Evolutionary conservation across 2,797 vertebrate genomes (phyloP), one percentile per base, ranked within the genome.

Genomic region (Gallinago nigripennis): DNA sequence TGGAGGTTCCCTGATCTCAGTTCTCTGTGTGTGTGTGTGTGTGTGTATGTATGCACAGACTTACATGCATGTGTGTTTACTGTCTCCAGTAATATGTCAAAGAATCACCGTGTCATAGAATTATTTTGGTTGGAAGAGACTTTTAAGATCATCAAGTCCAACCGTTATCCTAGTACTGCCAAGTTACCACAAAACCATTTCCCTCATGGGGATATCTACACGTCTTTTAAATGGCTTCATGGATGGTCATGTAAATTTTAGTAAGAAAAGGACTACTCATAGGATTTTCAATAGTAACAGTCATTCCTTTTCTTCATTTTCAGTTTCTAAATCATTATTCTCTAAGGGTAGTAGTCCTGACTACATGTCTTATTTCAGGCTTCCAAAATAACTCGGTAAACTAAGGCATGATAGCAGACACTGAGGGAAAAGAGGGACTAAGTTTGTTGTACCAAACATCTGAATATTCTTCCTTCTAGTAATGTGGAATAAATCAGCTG

Each of bases 21-120:
- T 8, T 83, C 3, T 51, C 0, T 11, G 5, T 43, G 11, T 25
- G 5, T n/a, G 8, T 24, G 7, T 43, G 28, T 33, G 21, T 43
- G 20, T 24, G 7, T 43, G 28, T 33, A 18, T 43, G 20, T 14
- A 3, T 54, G 33, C 27, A 31, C 6, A 71, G 9, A 28, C 8
- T 31, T 41, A 3, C 6, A 35, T 16, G 15, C 9, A 2, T 11
- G 8, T 37, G 3, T 7, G 9, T 45, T 48, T 28, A 53, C 6
- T 33, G 8, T 64, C 33, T 51, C 31, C 21, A 28, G 23, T 46
- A 17, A 18, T 45, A 31, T 2, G 12, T 18, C 33, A 28, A 31
- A 23, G 18, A 30, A 63, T 64, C 41, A 19, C 25, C 27, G 24
- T 17, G 35, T 61, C 58, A 23, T 23, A 64, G 61, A 30, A 43